Evolutionary conservation across 2,113 vertebrate genomes (phyloP).

Genomic region (Oreotrochilus melanogaster): DNA sequence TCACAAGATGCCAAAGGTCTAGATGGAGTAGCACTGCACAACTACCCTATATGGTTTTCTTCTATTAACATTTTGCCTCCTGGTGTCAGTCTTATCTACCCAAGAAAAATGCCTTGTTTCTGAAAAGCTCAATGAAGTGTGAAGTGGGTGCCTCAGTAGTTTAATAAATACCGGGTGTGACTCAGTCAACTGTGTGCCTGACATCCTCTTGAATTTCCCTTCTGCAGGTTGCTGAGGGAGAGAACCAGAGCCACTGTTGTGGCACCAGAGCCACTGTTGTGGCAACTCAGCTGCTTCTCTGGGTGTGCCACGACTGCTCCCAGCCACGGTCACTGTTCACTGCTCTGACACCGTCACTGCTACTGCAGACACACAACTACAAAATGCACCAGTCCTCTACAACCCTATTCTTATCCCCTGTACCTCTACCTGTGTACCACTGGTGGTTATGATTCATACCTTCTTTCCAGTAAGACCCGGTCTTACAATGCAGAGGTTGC

Average conservation of each 20-base stretch:
- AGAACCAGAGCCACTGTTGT: neutral
- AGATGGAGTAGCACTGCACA: neutral
- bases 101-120: neutral
- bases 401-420: neutral
- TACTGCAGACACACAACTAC: neutral
- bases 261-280: neutral
- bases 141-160: neutral
- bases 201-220: neutral
- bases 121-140: neutral
- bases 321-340: neutral
- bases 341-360: neutral
- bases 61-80: neutral
- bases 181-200: neutral
- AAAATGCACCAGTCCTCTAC: neutral
- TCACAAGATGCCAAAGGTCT: neutral
- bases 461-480: neutral
- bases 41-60: neutral
- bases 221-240: neutral
- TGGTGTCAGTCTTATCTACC: neutral
- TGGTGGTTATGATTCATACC: neutral
- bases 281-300: rapidly evolving
- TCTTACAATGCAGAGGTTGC: neutral
- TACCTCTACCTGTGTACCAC: neutral
- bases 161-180: neutral
- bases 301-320: neutral